These are phyloP conservation scores for Acromyrmex charruanus DNA, from an alignment of 1,140 invertebrate species.

Conservation along the genomic window DNA sequence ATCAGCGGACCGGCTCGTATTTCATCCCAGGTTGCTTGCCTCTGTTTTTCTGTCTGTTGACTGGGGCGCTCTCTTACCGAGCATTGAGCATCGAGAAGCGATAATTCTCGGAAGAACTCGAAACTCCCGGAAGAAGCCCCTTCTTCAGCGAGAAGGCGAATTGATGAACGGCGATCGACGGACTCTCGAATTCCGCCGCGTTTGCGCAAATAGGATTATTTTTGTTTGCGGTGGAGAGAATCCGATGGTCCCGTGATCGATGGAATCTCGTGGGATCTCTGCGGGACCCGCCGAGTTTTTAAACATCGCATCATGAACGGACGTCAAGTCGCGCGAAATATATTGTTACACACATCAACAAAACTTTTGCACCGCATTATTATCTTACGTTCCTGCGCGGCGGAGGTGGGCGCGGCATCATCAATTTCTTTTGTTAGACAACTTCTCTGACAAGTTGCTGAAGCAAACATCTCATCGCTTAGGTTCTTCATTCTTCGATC, in stretches of 20 bases:
- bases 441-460: constrained; percentile 59
- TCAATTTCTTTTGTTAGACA: constrained; percentile 58
- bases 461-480: constrained; percentile 60
- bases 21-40: constrained; percentile 64
- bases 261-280: constrained; percentile 48
- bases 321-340: constrained; percentile 55
- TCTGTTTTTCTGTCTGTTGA: constrained; percentile 66
- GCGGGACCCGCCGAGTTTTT: constrained; percentile 48
- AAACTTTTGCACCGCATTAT: constrained; percentile 58
- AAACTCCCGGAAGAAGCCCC: constrained; percentile 43
- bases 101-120: constrained; percentile 65
- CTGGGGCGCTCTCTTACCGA: constrained; percentile 20
- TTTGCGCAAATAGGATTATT: constrained; percentile 67
- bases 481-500: constrained; percentile 51
- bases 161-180: constrained; percentile 36
- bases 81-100: constrained; percentile 32
- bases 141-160: constrained; percentile 29
- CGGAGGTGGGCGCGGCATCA: constrained; percentile 28
- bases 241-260: constrained; percentile 45
- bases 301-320: constrained; percentile 55
- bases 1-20: constrained; percentile 64
- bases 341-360: constrained; percentile 59
- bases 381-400: constrained; percentile 45
- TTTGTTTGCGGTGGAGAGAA: constrained; percentile 14
- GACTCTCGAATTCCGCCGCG: constrained; percentile 35